Percentiles rank a stretch among this genome's conserved stretches.
Conservation (phyloP, 2,113 vertebrate genomes). For the Seriola aureovittata region DNA sequence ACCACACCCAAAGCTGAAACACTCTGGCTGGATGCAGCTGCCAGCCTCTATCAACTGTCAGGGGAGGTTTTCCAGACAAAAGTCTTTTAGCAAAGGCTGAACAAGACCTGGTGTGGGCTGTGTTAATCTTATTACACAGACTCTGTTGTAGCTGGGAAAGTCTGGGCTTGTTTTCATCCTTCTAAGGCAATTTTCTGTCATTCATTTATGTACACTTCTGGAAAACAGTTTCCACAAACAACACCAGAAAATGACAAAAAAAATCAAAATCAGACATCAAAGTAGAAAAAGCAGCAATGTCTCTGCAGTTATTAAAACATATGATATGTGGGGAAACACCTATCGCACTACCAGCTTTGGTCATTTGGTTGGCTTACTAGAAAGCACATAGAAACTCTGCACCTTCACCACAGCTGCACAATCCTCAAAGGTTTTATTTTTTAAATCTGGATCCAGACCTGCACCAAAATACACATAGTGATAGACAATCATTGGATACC, state of each 20-base stretch:
- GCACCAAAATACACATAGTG: neutral
- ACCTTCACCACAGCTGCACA: neutral
- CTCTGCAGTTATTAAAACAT: neutral
- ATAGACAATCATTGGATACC: conserved; percentile 42
- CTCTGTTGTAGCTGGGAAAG: neutral
- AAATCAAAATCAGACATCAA: no score
- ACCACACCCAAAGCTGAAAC: neutral
- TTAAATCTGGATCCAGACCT: conserved; percentile 3
- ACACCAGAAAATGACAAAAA: no score
- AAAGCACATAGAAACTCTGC: neutral
- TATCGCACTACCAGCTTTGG: neutral
- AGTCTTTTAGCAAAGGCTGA: neutral
- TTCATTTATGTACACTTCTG: neutral
- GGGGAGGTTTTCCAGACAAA: conserved; percentile 9
- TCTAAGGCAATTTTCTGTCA: no score
- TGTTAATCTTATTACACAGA: neutral
- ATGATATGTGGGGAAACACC: neutral
- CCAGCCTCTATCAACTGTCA: neutral
- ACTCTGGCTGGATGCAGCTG: neutral
- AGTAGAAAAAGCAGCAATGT: neutral
- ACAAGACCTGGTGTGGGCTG: neutral
- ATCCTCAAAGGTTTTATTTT: neutral
- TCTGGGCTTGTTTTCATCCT: neutral
- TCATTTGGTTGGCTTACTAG: neutral
- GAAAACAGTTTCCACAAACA: neutral